Conservation (phyloP, 1,140 invertebrate species). For the Caenorhabditis remanei region DNA sequence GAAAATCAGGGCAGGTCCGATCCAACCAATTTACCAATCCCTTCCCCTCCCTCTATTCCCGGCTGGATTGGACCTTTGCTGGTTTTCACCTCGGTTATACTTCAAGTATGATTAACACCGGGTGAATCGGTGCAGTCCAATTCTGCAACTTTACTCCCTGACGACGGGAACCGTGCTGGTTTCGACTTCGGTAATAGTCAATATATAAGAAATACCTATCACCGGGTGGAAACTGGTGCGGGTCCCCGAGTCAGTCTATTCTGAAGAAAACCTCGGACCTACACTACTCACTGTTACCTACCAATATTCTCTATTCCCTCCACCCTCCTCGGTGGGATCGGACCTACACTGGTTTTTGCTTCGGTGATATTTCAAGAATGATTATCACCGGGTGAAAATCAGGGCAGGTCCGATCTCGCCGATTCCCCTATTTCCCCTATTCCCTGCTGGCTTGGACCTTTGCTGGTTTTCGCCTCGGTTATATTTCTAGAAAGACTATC, state of each 20-base stretch:
- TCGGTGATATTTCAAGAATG: not conserved
- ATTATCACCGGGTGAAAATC: not conserved
- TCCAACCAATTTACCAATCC: not conserved
- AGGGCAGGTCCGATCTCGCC: not conserved
- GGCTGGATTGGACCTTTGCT: not conserved
- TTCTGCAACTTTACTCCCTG: not conserved
- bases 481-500: not conserved
- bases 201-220: not conserved
- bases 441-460: not conserved
- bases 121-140: not conserved
- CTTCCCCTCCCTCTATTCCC: too few species aligned
- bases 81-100: not conserved
- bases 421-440: not conserved
- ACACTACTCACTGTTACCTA: too few species aligned
- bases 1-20: not conserved
- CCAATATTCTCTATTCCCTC: too few species aligned
- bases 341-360: constrained; percentile 3
- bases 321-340: not conserved
- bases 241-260: not conserved
- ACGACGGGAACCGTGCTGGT: not conserved
- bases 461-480: not conserved
- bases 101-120: not conserved
- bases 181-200: not conserved
- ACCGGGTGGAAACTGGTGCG: not conserved
- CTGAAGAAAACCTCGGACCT: too few species aligned